These are phyloP conservation scores for Squalus acanthias DNA, from an alignment of 2,797 vertebrate genomes.

Conservation along the genomic window DNA sequence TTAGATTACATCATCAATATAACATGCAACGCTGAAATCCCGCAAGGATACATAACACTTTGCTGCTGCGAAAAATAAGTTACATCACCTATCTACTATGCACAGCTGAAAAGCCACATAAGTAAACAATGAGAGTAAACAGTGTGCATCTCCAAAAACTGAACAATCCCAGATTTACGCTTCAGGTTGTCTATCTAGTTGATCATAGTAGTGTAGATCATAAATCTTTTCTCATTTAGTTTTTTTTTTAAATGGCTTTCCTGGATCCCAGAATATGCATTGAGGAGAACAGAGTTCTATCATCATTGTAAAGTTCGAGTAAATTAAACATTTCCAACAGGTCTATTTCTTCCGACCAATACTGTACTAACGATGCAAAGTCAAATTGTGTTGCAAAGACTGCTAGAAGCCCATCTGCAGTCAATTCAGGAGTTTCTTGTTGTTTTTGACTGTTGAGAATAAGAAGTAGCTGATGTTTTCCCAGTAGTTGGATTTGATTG, in stretches of 20 bases:
- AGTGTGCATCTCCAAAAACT: constrained; percentile 14
- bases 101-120: constrained; percentile 24
- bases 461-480: neutral
- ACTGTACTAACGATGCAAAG: neutral
- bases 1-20: constrained; percentile 13
- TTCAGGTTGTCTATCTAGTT: neutral
- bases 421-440: neutral
- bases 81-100: constrained; percentile 35
- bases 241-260: neutral
- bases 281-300: neutral
- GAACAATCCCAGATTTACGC: neutral
- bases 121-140: constrained; percentile 35
- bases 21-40: constrained; percentile 31
- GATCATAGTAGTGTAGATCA: neutral
- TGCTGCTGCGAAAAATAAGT: constrained; percentile 32
- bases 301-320: neutral
- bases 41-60: constrained; percentile 31
- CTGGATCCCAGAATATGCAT: neutral
- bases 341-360: neutral
- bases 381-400: neutral
- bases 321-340: neutral
- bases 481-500: neutral
- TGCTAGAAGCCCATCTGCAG: neutral
- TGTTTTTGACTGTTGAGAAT: neutral
- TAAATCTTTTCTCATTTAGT: neutral